Evolutionary conservation across 2,888 invertebrate species (phyloP).

Genomic region (Microctonus aethiopoides): DNA sequence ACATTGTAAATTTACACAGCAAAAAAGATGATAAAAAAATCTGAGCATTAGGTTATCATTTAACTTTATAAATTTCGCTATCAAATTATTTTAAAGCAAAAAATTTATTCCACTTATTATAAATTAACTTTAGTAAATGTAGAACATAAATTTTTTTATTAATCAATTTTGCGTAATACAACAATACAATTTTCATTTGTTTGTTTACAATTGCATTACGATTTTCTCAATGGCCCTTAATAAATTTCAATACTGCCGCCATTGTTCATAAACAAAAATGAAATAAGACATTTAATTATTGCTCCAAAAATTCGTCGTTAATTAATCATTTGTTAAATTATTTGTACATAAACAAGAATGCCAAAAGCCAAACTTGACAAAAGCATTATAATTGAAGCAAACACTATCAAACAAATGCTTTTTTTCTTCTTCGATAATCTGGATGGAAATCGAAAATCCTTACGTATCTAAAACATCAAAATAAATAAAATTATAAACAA

Average conservation of each 20-base stretch:
- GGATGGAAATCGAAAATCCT: conserved; percentile 45
- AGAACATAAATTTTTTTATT: not conserved
- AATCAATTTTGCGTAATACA: too few species aligned
- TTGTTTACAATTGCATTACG: conserved; percentile 38
- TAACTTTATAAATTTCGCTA: conserved; percentile 12
- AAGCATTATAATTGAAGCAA: conserved; percentile 34
- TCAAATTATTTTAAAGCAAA: not conserved
- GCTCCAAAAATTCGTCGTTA: not conserved
- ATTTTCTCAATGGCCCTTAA: not conserved
- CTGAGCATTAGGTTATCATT: conserved; percentile 24
- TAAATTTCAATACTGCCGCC: conserved; percentile 41
- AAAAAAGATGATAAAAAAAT: not conserved
- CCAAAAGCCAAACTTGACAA: conserved; percentile 37
- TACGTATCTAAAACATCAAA: conserved; percentile 41
- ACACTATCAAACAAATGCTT: conserved; percentile 30
- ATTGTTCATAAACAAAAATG: conserved; percentile 30
- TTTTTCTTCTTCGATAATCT: conserved; percentile 39
- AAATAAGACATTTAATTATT: not conserved
- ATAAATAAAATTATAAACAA: too few species aligned
- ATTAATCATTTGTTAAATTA: conserved; percentile 2
- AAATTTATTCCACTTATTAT: not conserved
- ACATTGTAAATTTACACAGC: not conserved
- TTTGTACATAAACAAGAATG: conserved; percentile 24
- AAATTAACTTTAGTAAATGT: too few species aligned
- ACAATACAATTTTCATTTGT: conserved; percentile 42